These are phyloP conservation scores for Neodiprion fabricii DNA, from an alignment of 1,140 invertebrate genomes.

Conservation along the genomic window DNA sequence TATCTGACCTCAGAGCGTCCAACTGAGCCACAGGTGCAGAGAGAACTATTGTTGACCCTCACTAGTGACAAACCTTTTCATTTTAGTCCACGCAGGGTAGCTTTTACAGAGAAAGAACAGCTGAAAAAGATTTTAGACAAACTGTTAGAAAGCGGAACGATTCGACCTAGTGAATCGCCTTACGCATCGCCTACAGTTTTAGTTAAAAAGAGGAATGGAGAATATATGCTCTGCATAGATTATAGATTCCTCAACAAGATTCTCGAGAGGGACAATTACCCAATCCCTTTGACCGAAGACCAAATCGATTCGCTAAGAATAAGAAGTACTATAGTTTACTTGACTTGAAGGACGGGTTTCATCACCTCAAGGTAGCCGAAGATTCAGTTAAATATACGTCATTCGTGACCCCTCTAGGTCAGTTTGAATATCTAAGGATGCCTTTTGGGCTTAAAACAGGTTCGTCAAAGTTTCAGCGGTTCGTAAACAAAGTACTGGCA, in stretches of 20 bases:
- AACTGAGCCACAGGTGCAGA: constrained; percentile 1
- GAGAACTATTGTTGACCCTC: constrained; percentile 23
- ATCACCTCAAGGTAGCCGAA: constrained; percentile 32
- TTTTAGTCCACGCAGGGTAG: constrained; percentile 31
- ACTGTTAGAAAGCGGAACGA: constrained; percentile 31
- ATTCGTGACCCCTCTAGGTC: constrained; percentile 41
- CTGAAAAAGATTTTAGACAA: constrained; percentile 36
- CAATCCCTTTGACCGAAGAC: constrained; percentile 61
- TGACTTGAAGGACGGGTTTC: constrained; percentile 37
- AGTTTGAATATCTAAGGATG: constrained; percentile 42
- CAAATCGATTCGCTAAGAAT: constrained; percentile 33
- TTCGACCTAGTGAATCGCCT: constrained; percentile 38
- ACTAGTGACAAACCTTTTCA: constrained; percentile 28
- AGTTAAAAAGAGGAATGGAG: constrained; percentile 38
- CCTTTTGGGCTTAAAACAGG: constrained; percentile 52
- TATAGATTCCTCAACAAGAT: constrained; percentile 35
- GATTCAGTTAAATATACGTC: constrained; percentile 41
- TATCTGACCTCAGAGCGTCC: constrained; percentile 17
- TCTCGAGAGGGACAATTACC: constrained; percentile 44
- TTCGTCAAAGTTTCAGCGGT: constrained; percentile 48
- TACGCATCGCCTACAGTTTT: constrained; percentile 43
- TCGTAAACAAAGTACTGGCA: constrained; percentile 45
- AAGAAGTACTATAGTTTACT: constrained; percentile 34
- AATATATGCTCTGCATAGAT: constrained; percentile 36
- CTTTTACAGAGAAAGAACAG: constrained; percentile 32